These are phyloP conservation scores for Euspilapteryx auroguttella DNA, from an alignment of 2,888 invertebrate species.

Conservation along the genomic window DNA sequence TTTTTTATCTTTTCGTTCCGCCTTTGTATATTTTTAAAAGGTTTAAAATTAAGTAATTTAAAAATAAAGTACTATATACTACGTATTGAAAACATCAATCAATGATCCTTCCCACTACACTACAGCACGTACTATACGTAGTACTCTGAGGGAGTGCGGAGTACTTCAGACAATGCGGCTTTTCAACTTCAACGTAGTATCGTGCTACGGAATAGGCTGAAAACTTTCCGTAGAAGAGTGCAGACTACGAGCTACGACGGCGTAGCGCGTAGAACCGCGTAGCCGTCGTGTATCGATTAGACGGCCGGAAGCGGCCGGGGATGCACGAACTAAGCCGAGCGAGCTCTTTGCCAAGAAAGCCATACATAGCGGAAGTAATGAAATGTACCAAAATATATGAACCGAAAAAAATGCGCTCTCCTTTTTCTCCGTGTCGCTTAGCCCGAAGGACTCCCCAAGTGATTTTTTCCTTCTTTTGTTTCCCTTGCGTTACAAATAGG, in stretches of 20 bases:
- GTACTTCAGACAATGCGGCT: no score
- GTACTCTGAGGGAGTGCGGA: no score
- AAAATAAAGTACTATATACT: no score
- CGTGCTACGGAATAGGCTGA: no score
- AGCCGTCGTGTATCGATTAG: constrained; percentile 32
- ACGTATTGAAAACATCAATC: no score
- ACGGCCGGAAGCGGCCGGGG: neutral
- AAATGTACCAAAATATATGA: constrained; percentile 58
- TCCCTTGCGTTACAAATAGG: constrained; percentile 23
- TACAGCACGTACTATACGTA: no score
- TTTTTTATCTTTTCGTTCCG: no score
- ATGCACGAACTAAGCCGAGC: neutral
- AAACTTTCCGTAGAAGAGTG: neutral
- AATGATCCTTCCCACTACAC: no score
- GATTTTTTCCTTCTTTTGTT: constrained; percentile 30
- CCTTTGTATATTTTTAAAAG: no score
- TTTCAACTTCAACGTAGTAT: no score
- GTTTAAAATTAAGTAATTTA: no score
- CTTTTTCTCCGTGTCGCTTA: constrained; percentile 45
- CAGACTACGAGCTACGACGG: constrained; percentile 32
- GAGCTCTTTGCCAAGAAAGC: constrained; percentile 7
- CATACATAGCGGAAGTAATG: constrained; percentile 49
- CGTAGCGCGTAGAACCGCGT: constrained; percentile 17
- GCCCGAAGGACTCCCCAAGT: constrained; percentile 33
- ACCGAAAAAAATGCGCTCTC: constrained; percentile 56